Conservation (phyloP, 2,888 invertebrate species). For the Erebia palarica region DNA sequence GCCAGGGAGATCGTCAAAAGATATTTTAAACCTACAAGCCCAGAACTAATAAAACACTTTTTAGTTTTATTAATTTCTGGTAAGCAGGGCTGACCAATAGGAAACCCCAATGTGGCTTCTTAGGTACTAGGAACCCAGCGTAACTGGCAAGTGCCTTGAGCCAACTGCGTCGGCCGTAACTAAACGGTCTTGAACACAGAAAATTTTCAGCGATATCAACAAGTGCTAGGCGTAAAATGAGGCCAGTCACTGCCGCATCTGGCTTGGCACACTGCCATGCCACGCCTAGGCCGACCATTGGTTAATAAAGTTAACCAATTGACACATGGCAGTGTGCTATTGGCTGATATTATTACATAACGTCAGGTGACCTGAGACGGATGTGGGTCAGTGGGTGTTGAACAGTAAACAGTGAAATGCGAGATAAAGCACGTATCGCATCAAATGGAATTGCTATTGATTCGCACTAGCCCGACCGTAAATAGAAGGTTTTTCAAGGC, state of each 20-base stretch:
- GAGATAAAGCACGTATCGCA: constrained; percentile 40
- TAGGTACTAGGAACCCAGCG: constrained; percentile 2
- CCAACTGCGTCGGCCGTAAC: constrained; percentile 34
- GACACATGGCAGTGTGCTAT: constrained; percentile 72
- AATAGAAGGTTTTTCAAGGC: constrained; percentile 3
- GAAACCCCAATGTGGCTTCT: not conserved
- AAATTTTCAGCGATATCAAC: constrained; percentile 60
- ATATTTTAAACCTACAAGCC: no score
- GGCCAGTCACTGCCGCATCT: constrained; percentile 53
- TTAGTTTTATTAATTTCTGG: not conserved
- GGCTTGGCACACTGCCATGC: constrained; percentile 77
- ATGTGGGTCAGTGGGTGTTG: constrained; percentile 63
- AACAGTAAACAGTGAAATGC: constrained; percentile 34
- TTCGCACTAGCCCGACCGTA: constrained; percentile 13
- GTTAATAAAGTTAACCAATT: constrained; percentile 81
- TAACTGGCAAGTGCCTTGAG: constrained; percentile 29
- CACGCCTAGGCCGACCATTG: constrained; percentile 80
- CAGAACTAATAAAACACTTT: not conserved
- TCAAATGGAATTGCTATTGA: constrained; percentile 34
- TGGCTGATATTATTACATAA: constrained; percentile 63
- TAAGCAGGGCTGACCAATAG: constrained; percentile 1
- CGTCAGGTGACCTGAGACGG: constrained; percentile 62
- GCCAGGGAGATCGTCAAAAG: no score
- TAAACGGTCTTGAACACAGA: constrained; percentile 40
- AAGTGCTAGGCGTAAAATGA: constrained; percentile 71